Percentiles rank a stretch among this genome's conserved stretches.
These are phyloP conservation scores for Sarcophaga variegata DNA, from an alignment of 2,888 invertebrate genomes.

Conservation along the genomic window DNA sequence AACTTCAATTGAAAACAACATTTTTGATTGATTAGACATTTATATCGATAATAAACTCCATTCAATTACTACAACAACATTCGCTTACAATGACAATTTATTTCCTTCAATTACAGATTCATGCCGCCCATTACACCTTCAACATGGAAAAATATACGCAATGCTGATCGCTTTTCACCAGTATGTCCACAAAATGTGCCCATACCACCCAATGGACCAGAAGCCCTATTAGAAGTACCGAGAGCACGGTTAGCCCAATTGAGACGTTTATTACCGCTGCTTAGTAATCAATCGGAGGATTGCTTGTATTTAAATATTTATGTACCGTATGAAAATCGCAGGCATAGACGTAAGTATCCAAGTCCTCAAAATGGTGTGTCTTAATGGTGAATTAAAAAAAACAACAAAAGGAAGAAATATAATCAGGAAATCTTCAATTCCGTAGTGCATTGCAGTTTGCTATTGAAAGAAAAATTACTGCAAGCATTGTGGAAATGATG, in stretches of 20 bases:
- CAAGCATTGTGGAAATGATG: constrained; percentile 98
- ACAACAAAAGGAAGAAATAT: neutral
- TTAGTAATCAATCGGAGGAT: constrained; percentile 97
- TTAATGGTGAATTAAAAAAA: neutral
- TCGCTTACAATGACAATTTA: neutral
- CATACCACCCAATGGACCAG: constrained; percentile 83
- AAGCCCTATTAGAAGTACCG: constrained; percentile 88
- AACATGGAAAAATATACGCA: constrained; percentile 90
- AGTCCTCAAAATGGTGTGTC: neutral
- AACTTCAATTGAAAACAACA: too few relatives aligned
- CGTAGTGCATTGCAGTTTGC: constrained; percentile 98
- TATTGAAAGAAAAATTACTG: constrained; percentile 86
- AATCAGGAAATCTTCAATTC: constrained; percentile 88
- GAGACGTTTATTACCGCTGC: constrained; percentile 90
- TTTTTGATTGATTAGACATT: too few relatives aligned
- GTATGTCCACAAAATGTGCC: constrained; percentile 93
- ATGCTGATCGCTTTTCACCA: constrained; percentile 91
- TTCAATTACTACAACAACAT: neutral
- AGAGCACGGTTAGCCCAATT: constrained; percentile 92
- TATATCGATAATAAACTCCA: too few relatives aligned
- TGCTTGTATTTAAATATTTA: constrained; percentile 98
- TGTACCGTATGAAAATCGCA: constrained; percentile 86
- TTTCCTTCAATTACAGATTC: constrained; percentile 84
- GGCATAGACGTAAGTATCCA: constrained; percentile 74
- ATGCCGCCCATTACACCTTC: constrained; percentile 97